Percentiles rank a stretch among this genome's conserved stretches.
These are phyloP conservation scores for Microctenopoma stevenorrisi DNA, from an alignment of 2,797 vertebrate species.

Conservation along the genomic window DNA sequence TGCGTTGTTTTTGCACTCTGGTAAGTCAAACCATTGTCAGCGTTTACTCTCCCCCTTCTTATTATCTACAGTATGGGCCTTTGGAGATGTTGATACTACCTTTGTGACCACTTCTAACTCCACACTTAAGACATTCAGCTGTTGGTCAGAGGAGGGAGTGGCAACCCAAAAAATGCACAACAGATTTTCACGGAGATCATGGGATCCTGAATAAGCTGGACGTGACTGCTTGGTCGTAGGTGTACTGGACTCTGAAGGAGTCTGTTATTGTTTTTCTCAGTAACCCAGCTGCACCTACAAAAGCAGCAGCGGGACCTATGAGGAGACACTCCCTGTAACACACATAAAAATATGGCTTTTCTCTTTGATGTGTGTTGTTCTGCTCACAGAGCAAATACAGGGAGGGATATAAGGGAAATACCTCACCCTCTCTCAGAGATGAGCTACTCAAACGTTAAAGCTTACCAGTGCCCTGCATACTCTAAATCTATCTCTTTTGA, in stretches of 20 bases:
- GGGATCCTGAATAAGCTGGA: constrained; percentile 33
- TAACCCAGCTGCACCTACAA: constrained; percentile 72
- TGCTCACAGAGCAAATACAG: constrained; percentile 19
- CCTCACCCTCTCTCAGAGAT: constrained; percentile 2
- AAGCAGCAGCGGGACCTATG: constrained; percentile 56
- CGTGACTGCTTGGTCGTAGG: constrained; percentile 30
- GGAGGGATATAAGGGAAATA: not conserved
- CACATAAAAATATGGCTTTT: constrained; percentile 29
- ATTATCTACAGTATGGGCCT: constrained; percentile 10
- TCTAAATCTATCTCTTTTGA: constrained; percentile 14
- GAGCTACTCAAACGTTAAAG: constrained; percentile 8
- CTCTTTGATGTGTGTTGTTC: constrained; percentile 12
- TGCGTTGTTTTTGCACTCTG: constrained; percentile 1
- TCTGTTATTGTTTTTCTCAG: constrained; percentile 65
- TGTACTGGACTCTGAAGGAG: constrained; percentile 39
- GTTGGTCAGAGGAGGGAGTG: constrained; percentile 42
- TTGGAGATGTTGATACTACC: constrained; percentile 44
- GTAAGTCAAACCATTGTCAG: constrained; percentile 25
- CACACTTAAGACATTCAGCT: constrained; percentile 64
- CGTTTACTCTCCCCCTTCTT: constrained; percentile 7
- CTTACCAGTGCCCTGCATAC: not conserved
- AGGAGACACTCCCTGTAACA: constrained; percentile 60
- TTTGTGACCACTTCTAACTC: constrained; percentile 43
- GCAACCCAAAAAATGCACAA: constrained; percentile 23
- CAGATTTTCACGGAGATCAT: constrained; percentile 27